Base-by-base conservation (phyloP, 2,797 vertebrate genomes). In the Syncerus caffer region DNA sequence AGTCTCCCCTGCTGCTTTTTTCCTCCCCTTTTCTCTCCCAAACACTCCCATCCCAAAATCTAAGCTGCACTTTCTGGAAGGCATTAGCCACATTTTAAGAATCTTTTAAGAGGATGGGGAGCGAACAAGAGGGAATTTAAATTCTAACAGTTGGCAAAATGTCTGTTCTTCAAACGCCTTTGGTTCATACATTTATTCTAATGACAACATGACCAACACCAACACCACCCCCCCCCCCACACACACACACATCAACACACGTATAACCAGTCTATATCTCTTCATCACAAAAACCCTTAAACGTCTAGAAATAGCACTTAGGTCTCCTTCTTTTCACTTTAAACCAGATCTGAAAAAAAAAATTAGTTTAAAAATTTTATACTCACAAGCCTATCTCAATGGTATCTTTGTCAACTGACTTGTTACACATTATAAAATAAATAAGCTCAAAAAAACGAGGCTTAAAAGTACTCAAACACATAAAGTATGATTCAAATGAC, bases 61-160 rank as follows among this genome's bases (percentile, higher is more conserved):
- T 82, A 80, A 74, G 38, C 45, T 9, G 85, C 50, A 96, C 60
- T 92, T 96, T 97, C 93, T 97, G 94, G 93, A 95, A 98, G 97
- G 93, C 85, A 94, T 93, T 64, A 96, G 53, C 82, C 96, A 96
- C 76, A 15, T 89, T 17, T n/a, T 31, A 62, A 93, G 47, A 76
- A 85, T 85, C 79, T 89, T 96, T 95, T 57, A 50, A 90, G 64
- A 95, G 62, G 38, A 88, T 9, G 82, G 55, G 7, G 55, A 89
- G 78, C 8, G 8, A 71, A 79, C 45, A 74, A 74, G 60, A 58
- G 8, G 29, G 31, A 60, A 88, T 90, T 96, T 80, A 90, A 95
- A 97, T 96, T 89, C 47, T 89, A 97, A 95, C 71, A 90, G 87
- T 64, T 57, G 42, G 42, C 42, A 95, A 85, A 95, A 88, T 62